Base-by-base conservation (phyloP, 2,797 vertebrate genomes). In the Cirrhinus mrigala region DNA sequence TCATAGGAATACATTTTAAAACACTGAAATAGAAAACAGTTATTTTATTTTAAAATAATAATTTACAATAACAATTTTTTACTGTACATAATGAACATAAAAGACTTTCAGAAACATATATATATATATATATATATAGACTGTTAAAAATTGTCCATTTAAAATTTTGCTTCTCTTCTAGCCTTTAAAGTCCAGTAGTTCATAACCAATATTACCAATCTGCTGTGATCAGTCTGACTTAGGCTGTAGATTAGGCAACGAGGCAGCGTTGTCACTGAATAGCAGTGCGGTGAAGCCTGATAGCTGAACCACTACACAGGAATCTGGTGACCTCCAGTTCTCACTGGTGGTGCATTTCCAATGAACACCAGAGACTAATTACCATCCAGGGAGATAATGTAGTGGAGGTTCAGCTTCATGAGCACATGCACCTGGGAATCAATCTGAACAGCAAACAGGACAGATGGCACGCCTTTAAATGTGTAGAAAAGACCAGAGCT, bases 361-460 rank as follows among this genome's bases (percentile, higher is more conserved):
- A 11, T 62, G 54, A 62, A 78, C 37, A 46, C 77, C 24, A 48
- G 77, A 79, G 58, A 14, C 24, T 79, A 79, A 79, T 79, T 29
- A 79, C n/a, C 24, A 79, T 64, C 77, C 24, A 37, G 77, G 58
- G 40, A 48, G 76, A 79, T 46, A 79, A 79, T 79, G n/a, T 48
- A 64, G 40, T 48, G 58, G 6, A 20, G 16, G 16, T 79, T 16
- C 58, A 48, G 15, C 12, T n/a, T 40, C 54, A 40, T 24, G 12
- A 29, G 58, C 16, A 64, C 58, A 79, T 48, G 58, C 77, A 64
- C 77, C 77, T 79, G 77, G 40, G 58, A 79, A 64, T 64, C 24
- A 16, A 64, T 64, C 24, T 79, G 58, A 64, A 48, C 16, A 15
- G 15, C 9, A 64, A 12, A 48, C n/a, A 62, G 58, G 58, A 48